A percentile compares a stretch with the other conserved stretches of the same genome.
phyloP scores from a whole-genome alignment of 2,797 vertebrate species.

The Hydrocynus forskahlii region DNA sequence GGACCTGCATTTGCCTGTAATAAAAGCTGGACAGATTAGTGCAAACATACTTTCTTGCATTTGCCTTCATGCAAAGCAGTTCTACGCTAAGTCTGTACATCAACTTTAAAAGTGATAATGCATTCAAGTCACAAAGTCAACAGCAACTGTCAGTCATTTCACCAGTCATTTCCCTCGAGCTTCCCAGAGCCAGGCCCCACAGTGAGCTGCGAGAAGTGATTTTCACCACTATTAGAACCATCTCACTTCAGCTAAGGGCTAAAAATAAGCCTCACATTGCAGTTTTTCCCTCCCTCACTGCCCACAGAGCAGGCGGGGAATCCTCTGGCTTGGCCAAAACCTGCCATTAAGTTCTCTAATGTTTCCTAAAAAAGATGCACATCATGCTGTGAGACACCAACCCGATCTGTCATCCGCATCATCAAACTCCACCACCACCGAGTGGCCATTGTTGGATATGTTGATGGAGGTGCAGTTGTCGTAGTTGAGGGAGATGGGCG shows the following conservation, averaged over 20 bases:
- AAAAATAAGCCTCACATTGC: background rate
- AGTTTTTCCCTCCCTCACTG: background rate
- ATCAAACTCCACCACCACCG: conserved; percentile 92
- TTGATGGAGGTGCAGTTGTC: conserved; percentile 86
- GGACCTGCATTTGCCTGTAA: background rate
- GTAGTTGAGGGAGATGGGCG: conserved; percentile 83
- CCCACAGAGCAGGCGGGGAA: background rate
- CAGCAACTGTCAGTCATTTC: background rate
- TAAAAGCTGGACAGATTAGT: background rate
- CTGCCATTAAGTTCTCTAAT: background rate
- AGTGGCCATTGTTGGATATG: conserved; percentile 93
- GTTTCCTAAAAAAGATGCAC: background rate
- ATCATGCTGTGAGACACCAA: conserved; percentile 61
- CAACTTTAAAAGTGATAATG: background rate
- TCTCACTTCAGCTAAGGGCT: background rate
- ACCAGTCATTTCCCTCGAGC: background rate
- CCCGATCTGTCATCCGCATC: conserved; percentile 90
- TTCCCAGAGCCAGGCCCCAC: background rate
- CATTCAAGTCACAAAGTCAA: background rate
- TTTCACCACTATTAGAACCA: conserved; percentile 4
- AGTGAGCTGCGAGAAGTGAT: background rate
- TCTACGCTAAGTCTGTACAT: background rate
- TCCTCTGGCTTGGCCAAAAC: background rate
- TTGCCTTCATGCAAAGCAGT: background rate
- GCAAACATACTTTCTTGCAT: background rate